Evolutionary conservation across 1,140 invertebrate species (phyloP), one percentile per base, ranked within the genome.

Genomic region (Aleiodes sp.): DNA sequence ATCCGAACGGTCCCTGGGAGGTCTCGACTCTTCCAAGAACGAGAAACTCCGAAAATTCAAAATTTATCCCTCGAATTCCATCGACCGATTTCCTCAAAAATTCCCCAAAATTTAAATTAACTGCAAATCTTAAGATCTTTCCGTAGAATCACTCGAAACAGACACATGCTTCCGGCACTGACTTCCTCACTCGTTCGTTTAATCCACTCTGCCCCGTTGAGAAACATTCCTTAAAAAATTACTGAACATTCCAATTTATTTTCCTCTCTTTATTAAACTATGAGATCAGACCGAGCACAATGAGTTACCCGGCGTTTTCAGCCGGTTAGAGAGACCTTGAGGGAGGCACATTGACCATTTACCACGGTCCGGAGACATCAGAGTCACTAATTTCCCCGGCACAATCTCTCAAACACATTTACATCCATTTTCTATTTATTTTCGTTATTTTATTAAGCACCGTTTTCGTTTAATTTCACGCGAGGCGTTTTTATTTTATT

Each of bases 21-120:
- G 24, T 62, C 66, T 68, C n/a, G n/a, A 65, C 52, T 66, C 33
- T 68, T 68, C 66, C 26, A 29, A 29, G 59, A 68, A 62, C 12
- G 31, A 60, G 56, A 35, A 8, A 21, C 28, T 31, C 28, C 0
- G 14, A 41, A 35, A 57, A 9, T 26, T 29, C 26, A 60, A 35
- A 33, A 8, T 26, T 21, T 9, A 4, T 28, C 24, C 41, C 39
- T n/a, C n/a, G 39, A 43, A 43, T 37, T n/a, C n/a, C n/a, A n/a
- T n/a, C n/a, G n/a, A n/a, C n/a, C n/a, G n/a, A n/a, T n/a, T n/a
- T n/a, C n/a, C n/a, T n/a, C n/a, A n/a, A n/a, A n/a, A n/a, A n/a
- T n/a, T n/a, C n/a, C n/a, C n/a, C n/a, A n/a, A n/a, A n/a, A n/a
- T n/a, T n/a, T n/a, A n/a, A n/a, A n/a, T n/a, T n/a, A n/a, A n/a